Percentiles rank a stretch among this genome's conserved stretches.
phyloP scores from a whole-genome alignment of 2,113 vertebrate genomes.

The Tetrao urogallus region DNA sequence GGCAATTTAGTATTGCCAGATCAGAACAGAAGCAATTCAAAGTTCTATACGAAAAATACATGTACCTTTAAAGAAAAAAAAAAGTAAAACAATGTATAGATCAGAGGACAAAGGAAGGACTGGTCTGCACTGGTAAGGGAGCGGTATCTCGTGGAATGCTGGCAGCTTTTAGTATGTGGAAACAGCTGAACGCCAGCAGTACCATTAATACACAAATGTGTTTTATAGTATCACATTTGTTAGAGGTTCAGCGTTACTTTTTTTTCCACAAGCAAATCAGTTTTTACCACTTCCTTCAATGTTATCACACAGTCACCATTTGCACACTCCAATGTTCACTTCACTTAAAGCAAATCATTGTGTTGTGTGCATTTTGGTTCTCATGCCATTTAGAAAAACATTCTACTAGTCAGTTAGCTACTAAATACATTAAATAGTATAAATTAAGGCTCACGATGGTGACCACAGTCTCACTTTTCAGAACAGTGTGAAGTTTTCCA shows the following conservation, averaged over 20 bases:
- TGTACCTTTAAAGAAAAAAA: background rate
- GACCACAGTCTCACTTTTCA: background rate
- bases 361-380: background rate
- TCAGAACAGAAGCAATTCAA: background rate
- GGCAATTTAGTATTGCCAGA: background rate
- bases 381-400: rapidly evolving
- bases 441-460: background rate
- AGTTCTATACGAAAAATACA: background rate
- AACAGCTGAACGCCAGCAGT: background rate
- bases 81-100: background rate
- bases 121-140: background rate
- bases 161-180: background rate
- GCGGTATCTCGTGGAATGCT: background rate
- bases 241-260: background rate
- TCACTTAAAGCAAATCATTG: background rate
- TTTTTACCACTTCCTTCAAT: background rate
- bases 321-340: background rate
- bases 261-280: background rate
- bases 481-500: background rate
- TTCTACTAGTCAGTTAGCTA: background rate
- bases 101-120: background rate
- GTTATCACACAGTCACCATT: background rate
- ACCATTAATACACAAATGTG: background rate
- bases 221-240: background rate
- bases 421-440: background rate